Percentiles rank a stretch among this genome's conserved stretches.
phyloP scores from a whole-genome alignment of 2,888 invertebrate species.

The Sicus ferrugineus region DNA sequence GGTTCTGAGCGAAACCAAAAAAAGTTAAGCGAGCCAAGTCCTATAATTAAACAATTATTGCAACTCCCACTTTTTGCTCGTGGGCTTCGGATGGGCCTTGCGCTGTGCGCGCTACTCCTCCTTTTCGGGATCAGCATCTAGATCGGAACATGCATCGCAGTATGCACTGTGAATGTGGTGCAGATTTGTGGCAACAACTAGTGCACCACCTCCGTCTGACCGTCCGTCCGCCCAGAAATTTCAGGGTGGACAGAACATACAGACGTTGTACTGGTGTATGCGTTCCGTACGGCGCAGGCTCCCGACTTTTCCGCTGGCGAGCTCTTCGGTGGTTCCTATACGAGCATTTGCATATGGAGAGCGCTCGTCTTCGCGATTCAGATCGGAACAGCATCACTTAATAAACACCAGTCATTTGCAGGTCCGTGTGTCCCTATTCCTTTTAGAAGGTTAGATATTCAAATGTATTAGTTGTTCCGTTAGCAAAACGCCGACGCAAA shows the following conservation, averaged over 20 bases:
- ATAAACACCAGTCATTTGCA: too few relatives aligned
- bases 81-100: conserved; percentile 59
- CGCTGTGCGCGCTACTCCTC: conserved; percentile 64
- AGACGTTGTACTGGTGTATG: conserved; percentile 38
- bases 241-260: conserved; percentile 37
- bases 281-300: not conserved
- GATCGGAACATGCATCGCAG: conserved; percentile 48
- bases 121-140: conserved; percentile 59
- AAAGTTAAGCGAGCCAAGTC: conserved; percentile 62
- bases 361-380: too few relatives aligned
- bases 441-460: too few relatives aligned
- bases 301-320: conserved; percentile 12
- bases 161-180: conserved; percentile 50
- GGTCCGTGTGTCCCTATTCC: too few relatives aligned
- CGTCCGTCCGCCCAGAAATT: conserved; percentile 34
- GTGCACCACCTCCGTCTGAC: conserved; percentile 54
- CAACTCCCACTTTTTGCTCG: conserved; percentile 65
- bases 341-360: not conserved
- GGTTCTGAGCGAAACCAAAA: conserved; percentile 49
- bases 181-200: conserved; percentile 52
- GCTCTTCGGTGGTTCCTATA: not conserved
- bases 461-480: too few relatives aligned
- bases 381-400: too few relatives aligned
- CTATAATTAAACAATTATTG: conserved; percentile 66
- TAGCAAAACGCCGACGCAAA: too few relatives aligned